These are phyloP conservation scores for Hybos culiciformis DNA, from an alignment of 2,888 invertebrate species.

Conservation along the genomic window DNA sequence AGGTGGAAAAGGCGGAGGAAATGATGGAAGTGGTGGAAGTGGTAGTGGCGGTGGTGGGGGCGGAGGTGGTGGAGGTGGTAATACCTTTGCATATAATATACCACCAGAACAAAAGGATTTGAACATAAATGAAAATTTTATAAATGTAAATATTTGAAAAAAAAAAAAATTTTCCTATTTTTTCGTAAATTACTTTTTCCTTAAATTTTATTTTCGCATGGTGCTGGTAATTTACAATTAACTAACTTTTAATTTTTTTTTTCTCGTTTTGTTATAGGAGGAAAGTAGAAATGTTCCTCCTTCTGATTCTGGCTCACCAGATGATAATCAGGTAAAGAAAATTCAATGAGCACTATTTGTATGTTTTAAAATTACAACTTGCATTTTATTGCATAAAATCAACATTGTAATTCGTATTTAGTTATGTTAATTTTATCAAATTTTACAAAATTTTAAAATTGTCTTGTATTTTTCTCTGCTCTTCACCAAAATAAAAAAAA, in stretches of 20 bases:
- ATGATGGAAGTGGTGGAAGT: too few species aligned
- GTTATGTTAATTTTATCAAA: too few species aligned
- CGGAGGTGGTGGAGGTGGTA: conserved; percentile 36
- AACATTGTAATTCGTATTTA: too few species aligned
- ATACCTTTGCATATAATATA: conserved; percentile 14
- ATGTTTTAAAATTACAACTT: too few species aligned
- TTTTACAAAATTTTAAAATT: too few species aligned
- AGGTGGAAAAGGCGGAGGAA: conserved; percentile 18
- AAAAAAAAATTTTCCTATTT: background rate
- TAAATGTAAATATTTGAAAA: conserved; percentile 34
- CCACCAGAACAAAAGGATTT: conserved; percentile 45
- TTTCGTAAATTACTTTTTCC: background rate
- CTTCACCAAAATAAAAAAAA: too few species aligned
- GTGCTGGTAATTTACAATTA: conserved; percentile 4
- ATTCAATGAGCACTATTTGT: too few species aligned
- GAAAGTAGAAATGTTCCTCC: conserved; percentile 44
- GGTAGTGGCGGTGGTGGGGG: conserved; percentile 34
- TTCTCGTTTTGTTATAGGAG: conserved; percentile 38
- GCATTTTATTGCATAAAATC: too few species aligned
- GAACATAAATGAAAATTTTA: conserved; percentile 44
- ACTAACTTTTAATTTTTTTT: conserved; percentile 1
- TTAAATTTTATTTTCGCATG: conserved; percentile 6
- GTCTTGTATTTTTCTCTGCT: too few species aligned
- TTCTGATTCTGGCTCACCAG: conserved; percentile 58
- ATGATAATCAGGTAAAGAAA: conserved; percentile 64